Evolutionary conservation across 2,797 vertebrate genomes (phyloP).

Genomic region (Rhinella marina): DNA sequence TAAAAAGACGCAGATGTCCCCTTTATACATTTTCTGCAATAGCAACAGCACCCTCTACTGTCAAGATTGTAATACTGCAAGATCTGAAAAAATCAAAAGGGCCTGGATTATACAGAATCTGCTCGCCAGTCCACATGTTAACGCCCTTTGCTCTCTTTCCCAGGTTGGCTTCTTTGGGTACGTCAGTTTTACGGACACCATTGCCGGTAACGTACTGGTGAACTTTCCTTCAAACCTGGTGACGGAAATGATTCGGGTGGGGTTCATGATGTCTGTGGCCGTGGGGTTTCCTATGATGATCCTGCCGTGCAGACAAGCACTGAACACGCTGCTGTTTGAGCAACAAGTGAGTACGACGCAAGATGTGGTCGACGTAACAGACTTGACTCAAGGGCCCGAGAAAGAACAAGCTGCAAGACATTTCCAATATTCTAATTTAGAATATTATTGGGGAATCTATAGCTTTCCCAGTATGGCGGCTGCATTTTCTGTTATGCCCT

Average conservation of each 20-base stretch:
- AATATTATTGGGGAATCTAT: too few species aligned
- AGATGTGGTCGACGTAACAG: too few species aligned
- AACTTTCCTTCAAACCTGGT: conserved; percentile 98
- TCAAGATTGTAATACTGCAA: not conserved
- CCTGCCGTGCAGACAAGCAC: conserved; percentile 93
- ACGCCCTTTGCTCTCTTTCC: not conserved
- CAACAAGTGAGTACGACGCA: conserved; percentile 83
- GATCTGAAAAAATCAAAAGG: not conserved
- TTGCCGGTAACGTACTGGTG: conserved; percentile 93
- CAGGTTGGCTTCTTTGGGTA: conserved; percentile 98
- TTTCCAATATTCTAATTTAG: too few species aligned
- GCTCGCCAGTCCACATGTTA: not conserved
- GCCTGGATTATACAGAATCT: not conserved
- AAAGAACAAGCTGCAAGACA: too few species aligned
- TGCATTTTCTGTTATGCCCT: too few species aligned
- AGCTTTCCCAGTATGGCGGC: too few species aligned
- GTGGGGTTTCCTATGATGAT: conserved; percentile 99
- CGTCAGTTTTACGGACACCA: conserved; percentile 92
- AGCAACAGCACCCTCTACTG: not conserved
- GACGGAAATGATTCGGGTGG: conserved; percentile 93
- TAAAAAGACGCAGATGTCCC: too few species aligned
- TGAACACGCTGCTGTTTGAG: conserved; percentile 97
- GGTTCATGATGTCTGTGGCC: conserved; percentile 98
- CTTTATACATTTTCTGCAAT: not conserved
- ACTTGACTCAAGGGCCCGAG: too few species aligned